These are phyloP conservation scores for Anastrepha obliqua DNA, from an alignment of 1,140 invertebrate genomes.

Conservation along the genomic window DNA sequence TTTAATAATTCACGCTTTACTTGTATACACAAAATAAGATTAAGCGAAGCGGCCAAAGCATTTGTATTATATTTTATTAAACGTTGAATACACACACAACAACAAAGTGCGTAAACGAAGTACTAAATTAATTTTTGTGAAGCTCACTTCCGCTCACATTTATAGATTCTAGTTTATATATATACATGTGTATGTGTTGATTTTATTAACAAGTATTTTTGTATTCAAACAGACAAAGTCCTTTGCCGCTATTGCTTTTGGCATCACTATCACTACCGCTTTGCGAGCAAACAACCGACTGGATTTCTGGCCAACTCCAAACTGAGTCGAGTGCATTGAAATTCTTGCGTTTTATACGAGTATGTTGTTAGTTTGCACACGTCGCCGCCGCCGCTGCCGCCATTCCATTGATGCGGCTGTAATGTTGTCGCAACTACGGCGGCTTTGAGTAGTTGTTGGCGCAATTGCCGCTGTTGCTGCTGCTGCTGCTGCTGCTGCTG, in stretches of 20 bases:
- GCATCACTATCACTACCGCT: neutral
- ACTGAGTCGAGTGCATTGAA: conserved; percentile 56
- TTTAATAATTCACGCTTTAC: neutral
- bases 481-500: neutral
- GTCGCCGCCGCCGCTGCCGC: neutral
- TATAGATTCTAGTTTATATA: no score
- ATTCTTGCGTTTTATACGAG: conserved; percentile 54
- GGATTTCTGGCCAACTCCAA: conserved; percentile 57
- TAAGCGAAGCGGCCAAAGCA: no score
- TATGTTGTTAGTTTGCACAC: conserved; percentile 51
- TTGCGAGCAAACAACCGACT: conserved; percentile 9
- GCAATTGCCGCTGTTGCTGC: conserved; percentile 8
- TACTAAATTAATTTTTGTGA: no score
- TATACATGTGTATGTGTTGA: no score
- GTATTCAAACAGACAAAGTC: conserved; percentile 10
- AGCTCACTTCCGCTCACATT: no score
- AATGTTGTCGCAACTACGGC: neutral
- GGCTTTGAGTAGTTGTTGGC: neutral
- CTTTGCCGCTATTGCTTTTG: neutral
- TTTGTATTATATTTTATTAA: no score
- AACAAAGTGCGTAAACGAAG: no score
- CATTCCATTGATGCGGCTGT: conserved; percentile 3
- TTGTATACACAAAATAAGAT: no score
- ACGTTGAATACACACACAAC: no score
- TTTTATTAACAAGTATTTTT: neutral